These are phyloP conservation scores for Tarsius wallacei DNA, from an alignment of 2,797 vertebrate genomes.

Conservation along the genomic window DNA sequence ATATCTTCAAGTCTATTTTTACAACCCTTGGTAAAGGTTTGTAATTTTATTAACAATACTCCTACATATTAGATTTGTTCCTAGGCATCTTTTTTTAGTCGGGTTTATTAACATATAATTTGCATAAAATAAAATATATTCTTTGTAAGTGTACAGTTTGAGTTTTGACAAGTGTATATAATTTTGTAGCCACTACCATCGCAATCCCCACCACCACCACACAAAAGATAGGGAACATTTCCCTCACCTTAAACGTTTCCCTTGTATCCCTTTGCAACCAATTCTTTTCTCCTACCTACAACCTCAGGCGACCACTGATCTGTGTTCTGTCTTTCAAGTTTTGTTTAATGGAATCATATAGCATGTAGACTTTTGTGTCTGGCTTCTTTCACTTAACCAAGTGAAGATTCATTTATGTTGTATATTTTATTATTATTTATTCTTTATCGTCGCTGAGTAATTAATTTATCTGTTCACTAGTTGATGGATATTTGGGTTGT, in stretches of 20 bases:
- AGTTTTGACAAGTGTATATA: not conserved
- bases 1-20: conserved; percentile 23
- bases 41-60: conserved; percentile 19
- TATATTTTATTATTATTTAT: not conserved
- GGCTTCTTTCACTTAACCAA: not conserved
- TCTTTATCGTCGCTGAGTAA: not conserved
- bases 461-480: not conserved
- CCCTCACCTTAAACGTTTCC: not conserved
- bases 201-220: not conserved
- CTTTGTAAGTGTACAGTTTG: not conserved
- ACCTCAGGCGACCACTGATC: not conserved
- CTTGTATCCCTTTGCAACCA: not conserved
- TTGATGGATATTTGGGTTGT: not conserved
- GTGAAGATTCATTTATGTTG: not conserved
- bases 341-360: not conserved
- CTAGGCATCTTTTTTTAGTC: not conserved
- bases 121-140: conserved; percentile 6
- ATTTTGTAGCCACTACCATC: not conserved
- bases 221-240: not conserved
- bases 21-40: not conserved
- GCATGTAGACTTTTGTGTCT: not conserved
- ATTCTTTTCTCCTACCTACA: not conserved
- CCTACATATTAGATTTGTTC: not conserved
- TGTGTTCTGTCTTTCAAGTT: not conserved
- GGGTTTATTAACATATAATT: conserved; percentile 34